Percentiles rank a stretch among this genome's conserved stretches.
Evolutionary conservation across 2,888 invertebrate species (phyloP).

Genomic region (Glyphotaelius pellucidus): DNA sequence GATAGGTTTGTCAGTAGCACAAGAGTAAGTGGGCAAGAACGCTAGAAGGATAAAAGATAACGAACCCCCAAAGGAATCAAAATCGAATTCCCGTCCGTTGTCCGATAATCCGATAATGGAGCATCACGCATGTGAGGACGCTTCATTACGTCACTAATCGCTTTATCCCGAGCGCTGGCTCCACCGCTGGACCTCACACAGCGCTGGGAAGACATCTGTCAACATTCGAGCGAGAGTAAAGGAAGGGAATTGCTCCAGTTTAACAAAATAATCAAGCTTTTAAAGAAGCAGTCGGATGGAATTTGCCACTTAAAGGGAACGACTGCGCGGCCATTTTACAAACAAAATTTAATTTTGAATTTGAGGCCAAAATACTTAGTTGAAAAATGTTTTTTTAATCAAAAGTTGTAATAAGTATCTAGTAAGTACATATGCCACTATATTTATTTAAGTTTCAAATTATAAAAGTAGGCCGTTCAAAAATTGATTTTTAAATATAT

Average conservation of each 20-base stretch:
- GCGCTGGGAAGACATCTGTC: slow-evolving; percentile 37
- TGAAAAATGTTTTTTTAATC: too few species aligned
- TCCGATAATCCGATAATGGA: slow-evolving; percentile 56
- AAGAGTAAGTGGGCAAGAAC: not conserved
- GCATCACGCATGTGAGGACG: slow-evolving; percentile 45
- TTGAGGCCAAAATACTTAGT: too few species aligned
- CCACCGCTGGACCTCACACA: slow-evolving; percentile 25
- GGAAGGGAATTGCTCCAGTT: not conserved
- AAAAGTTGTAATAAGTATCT: too few species aligned
- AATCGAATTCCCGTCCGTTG: slow-evolving; percentile 25
- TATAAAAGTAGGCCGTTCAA: too few species aligned
- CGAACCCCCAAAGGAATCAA: slow-evolving; percentile 12
- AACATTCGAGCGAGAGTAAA: not conserved
- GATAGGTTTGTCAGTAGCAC: not conserved
- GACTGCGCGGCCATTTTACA: too few species aligned
- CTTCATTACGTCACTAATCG: slow-evolving; percentile 57
- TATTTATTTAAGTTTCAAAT: too few species aligned
- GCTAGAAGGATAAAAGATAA: slow-evolving; percentile 23
- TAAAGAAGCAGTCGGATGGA: not conserved
- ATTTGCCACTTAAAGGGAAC: not conserved
- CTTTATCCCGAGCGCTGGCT: slow-evolving; percentile 33
- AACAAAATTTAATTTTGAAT: too few species aligned
- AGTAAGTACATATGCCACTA: too few species aligned
- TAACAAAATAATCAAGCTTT: not conserved
- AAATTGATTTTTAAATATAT: too few species aligned